Percentiles rank a stretch among this genome's conserved stretches.
Evolutionary conservation across 2,113 vertebrate genomes (phyloP).

Genomic region (Odobenus rosmarus): DNA sequence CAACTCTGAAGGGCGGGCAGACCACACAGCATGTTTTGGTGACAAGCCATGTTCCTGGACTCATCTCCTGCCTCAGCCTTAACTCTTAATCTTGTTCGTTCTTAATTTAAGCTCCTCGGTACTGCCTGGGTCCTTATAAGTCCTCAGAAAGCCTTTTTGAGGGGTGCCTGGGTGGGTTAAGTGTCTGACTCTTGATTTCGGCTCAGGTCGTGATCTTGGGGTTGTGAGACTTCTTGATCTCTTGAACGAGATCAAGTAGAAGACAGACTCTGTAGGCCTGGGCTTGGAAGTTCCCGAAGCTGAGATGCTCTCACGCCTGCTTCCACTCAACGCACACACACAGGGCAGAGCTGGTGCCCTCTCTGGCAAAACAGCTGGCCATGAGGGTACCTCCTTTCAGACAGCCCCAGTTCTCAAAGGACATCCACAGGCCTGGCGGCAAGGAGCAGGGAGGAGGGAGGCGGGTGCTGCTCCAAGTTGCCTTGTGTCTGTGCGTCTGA

Average conservation of each 20-base stretch:
- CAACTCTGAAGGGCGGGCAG: not conserved
- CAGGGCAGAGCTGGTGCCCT: not conserved
- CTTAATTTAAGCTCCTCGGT: not conserved
- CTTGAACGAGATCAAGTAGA: not conserved
- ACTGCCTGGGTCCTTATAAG: not conserved
- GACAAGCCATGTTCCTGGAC: not conserved
- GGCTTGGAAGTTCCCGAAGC: not conserved
- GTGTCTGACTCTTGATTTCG: too few species aligned
- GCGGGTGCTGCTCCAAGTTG: not conserved
- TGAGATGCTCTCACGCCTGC: not conserved
- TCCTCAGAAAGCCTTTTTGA: not conserved
- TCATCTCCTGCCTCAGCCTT: not conserved
- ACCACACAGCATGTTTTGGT: not conserved
- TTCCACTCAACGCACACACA: not conserved
- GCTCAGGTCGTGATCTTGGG: not conserved
- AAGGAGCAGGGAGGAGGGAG: not conserved
- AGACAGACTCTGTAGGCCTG: not conserved
- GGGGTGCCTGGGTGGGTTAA: too few species aligned
- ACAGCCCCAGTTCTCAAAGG: not conserved
- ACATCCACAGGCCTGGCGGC: rapidly evolving
- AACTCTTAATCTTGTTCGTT: not conserved
- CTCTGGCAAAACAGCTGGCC: not conserved
- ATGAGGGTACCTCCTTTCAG: not conserved
- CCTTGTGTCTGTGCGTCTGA: not conserved
- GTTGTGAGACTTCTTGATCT: not conserved